Conservation (phyloP, 2,797 vertebrate genomes). For the Adelosebastes latens region DNA sequence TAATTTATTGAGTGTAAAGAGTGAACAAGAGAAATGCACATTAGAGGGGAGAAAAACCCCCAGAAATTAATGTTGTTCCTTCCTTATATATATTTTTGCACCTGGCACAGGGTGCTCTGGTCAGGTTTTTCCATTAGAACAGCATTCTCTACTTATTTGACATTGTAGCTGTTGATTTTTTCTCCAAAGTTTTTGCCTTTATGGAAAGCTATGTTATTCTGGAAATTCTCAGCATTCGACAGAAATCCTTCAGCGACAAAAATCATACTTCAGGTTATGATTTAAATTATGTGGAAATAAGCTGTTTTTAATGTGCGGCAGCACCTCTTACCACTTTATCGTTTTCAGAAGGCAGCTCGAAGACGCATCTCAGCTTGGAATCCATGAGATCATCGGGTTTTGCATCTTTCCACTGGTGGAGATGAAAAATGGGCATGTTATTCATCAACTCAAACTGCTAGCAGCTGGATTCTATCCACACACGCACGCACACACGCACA, state of each 20-base stretch:
- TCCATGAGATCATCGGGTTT: constrained; percentile 99
- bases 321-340: constrained; percentile 95
- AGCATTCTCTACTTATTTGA: neutral
- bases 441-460: constrained; percentile 63
- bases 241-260: neutral
- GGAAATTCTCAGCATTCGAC: neutral
- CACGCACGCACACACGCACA: constrained; percentile 18
- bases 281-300: constrained; percentile 3
- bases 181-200: neutral
- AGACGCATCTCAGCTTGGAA: constrained; percentile 99
- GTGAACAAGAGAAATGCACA: neutral
- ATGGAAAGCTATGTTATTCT: neutral
- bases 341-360: constrained; percentile 97
- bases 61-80: neutral
- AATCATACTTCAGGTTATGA: neutral
- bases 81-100: neutral
- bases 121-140: neutral
- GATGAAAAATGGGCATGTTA: constrained; percentile 68
- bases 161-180: neutral
- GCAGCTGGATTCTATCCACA: constrained; percentile 62
- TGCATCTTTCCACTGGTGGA: constrained; percentile 96
- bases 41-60: neutral
- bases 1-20: neutral
- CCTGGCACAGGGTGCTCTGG: neutral
- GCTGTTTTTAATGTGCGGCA: neutral